Evolutionary conservation across 2,888 invertebrate species (phyloP).

Genomic region (Ariolimax columbianus): DNA sequence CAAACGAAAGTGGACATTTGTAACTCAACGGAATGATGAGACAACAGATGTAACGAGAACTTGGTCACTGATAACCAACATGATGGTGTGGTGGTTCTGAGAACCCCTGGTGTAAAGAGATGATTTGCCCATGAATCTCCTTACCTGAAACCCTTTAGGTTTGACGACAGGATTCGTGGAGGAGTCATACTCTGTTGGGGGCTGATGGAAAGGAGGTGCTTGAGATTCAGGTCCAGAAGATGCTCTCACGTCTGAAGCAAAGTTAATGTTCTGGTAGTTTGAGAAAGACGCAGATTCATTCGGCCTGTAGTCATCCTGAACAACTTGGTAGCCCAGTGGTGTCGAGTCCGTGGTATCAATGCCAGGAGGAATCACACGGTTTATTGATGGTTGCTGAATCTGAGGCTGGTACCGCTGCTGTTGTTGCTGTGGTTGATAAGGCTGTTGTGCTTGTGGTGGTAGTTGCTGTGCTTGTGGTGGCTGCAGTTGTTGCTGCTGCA

Average conservation of each 20-base stretch:
- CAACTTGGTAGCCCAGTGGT: constrained; percentile 35
- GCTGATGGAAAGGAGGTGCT: constrained; percentile 52
- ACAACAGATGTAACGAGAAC: too few species aligned
- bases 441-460: constrained; percentile 13
- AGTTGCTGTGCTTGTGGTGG: constrained; percentile 10
- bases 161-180: constrained; percentile 53
- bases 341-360: constrained; percentile 26
- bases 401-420: constrained; percentile 6
- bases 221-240: constrained; percentile 51
- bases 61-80: too few species aligned
- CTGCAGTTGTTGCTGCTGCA: constrained; percentile 9
- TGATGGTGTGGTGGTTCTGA: too few species aligned
- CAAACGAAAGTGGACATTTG: too few species aligned
- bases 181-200: constrained; percentile 59
- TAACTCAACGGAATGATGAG: too few species aligned
- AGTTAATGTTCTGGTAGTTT: constrained; percentile 61
- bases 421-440: constrained; percentile 21
- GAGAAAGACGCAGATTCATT: constrained; percentile 33
- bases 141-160: constrained; percentile 43
- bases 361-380: constrained; percentile 45
- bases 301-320: constrained; percentile 2
- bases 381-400: constrained; percentile 18
- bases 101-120: too few species aligned
- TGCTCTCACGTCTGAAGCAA: constrained; percentile 45
- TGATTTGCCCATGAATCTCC: neutral